Conservation (phyloP, 2,797 vertebrate genomes). For the Peromyscus eremicus region DNA sequence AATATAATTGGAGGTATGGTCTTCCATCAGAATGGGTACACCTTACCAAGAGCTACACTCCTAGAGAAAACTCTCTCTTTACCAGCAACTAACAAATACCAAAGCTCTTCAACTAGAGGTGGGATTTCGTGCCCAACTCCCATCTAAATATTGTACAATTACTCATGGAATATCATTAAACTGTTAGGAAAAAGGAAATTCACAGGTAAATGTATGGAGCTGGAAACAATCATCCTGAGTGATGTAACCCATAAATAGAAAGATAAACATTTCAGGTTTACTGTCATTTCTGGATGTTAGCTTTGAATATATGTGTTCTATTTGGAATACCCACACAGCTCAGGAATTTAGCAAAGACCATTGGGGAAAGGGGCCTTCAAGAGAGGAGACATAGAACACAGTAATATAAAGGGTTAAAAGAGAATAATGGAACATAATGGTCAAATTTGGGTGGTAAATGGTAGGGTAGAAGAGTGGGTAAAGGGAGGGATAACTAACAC, state of each 20-base stretch:
- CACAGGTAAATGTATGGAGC: not conserved
- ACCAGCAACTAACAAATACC: not conserved
- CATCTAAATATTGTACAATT: not conserved
- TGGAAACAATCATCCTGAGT: not conserved
- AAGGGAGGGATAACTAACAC: not conserved
- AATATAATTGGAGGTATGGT: not conserved
- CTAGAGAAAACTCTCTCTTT: not conserved
- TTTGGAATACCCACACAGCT: not conserved
- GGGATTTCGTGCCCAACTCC: not conserved
- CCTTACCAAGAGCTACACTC: not conserved
- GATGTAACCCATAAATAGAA: not conserved
- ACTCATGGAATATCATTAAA: not conserved
- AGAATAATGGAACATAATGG: not conserved
- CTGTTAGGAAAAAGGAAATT: not conserved
- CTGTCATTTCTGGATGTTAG: not conserved
- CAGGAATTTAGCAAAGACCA: not conserved
- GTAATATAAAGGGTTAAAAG: not conserved
- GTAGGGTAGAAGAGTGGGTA: not conserved
- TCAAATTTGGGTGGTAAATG: not conserved
- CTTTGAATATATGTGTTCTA: not conserved
- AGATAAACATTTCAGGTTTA: not conserved
- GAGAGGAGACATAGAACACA: not conserved
- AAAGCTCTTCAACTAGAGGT: not conserved
- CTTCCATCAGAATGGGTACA: not conserved
- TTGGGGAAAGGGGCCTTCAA: not conserved